A percentile compares a stretch with the other conserved stretches of the same genome.
Evolutionary conservation across 2,888 invertebrate genomes (phyloP).

Genomic region (Melanotus villosus): DNA sequence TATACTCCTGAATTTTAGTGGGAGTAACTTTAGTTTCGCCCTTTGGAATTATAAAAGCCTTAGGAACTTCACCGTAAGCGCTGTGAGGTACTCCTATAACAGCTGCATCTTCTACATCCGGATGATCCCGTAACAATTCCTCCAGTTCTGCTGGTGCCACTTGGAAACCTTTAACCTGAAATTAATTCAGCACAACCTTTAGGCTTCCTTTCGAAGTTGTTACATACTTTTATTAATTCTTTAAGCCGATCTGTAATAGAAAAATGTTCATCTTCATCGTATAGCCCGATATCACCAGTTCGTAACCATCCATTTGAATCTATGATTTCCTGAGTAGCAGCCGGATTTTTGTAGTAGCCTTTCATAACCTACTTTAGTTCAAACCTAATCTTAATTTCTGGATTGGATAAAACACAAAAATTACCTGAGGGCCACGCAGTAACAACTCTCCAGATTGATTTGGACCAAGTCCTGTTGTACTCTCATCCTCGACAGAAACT

Average conservation of each 20-base stretch:
- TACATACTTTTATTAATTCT: slow-evolving; percentile 78
- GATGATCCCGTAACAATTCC: slow-evolving; percentile 79
- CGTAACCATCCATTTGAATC: slow-evolving; percentile 79
- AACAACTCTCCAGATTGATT: slow-evolving; percentile 78
- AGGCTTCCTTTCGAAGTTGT: neutral
- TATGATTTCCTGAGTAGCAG: slow-evolving; percentile 78
- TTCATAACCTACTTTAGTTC: slow-evolving; percentile 75
- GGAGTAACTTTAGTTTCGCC: slow-evolving; percentile 66
- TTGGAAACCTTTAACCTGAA: slow-evolving; percentile 73
- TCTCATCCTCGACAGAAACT: slow-evolving; percentile 66
- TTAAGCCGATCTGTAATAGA: slow-evolving; percentile 83
- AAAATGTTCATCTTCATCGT: slow-evolving; percentile 76
- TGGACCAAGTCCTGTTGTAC: slow-evolving; percentile 45
- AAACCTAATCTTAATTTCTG: neutral
- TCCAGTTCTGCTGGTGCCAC: slow-evolving; percentile 94
- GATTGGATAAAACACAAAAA: too few species aligned
- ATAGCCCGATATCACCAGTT: slow-evolving; percentile 73
- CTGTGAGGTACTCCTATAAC: slow-evolving; percentile 84
- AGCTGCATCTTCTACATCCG: slow-evolving; percentile 83
- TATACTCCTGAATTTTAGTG: slow-evolving; percentile 74
- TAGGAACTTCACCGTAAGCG: slow-evolving; percentile 80
- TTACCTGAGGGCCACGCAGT: slow-evolving; percentile 79
- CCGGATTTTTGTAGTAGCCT: slow-evolving; percentile 79
- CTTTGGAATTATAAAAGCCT: slow-evolving; percentile 79
- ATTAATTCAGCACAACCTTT: neutral